Evolutionary conservation across 1,140 invertebrate genomes (phyloP).

Genomic region (Cherax destructor): DNA sequence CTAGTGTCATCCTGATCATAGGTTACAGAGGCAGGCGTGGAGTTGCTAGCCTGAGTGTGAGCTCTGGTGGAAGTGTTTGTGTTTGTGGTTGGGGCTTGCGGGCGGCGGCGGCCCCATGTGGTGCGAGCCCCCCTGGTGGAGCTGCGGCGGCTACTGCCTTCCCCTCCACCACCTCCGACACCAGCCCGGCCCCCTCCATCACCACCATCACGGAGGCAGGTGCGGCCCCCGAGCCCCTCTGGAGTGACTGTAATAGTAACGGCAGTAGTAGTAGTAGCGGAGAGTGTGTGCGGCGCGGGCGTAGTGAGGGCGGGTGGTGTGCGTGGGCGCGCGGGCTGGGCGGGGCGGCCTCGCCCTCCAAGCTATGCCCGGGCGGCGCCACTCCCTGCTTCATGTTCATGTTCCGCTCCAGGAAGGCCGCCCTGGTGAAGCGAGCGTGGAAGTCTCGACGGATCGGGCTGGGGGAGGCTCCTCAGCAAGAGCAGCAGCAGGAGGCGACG

Average conservation of each 20-base stretch:
- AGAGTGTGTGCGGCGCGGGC: slow-evolving; percentile 44
- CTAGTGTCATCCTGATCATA: slow-evolving; percentile 12
- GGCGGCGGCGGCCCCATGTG: slow-evolving; percentile 61
- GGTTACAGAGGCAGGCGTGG: background rate
- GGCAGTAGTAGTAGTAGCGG: slow-evolving; percentile 36
- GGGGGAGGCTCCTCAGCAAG: slow-evolving; percentile 12
- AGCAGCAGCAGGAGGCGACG: slow-evolving; percentile 21
- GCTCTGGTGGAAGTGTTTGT: slow-evolving; percentile 12
- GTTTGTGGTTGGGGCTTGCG: slow-evolving; percentile 33
- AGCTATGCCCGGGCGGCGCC: slow-evolving; percentile 66
- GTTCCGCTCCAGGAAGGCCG: slow-evolving; percentile 61
- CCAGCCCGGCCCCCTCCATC: slow-evolving; percentile 27
- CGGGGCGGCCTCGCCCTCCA: slow-evolving; percentile 67
- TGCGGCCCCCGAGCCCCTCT: slow-evolving; percentile 36
- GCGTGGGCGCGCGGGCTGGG: slow-evolving; percentile 66
- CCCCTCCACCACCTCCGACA: slow-evolving; percentile 42
- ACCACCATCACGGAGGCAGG: slow-evolving; percentile 66
- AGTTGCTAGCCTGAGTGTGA: slow-evolving; percentile 12
- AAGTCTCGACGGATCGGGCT: slow-evolving; percentile 42
- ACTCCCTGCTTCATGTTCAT: slow-evolving; percentile 66
- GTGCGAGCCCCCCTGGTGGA: slow-evolving; percentile 67
- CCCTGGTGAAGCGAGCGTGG: slow-evolving; percentile 61
- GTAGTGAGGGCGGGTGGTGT: slow-evolving; percentile 59
- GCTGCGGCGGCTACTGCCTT: slow-evolving; percentile 63
- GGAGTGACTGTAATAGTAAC: slow-evolving; percentile 45